These are phyloP conservation scores for Tupaia chinensis DNA, from an alignment of 2,113 vertebrate genomes.

Conservation along the genomic window DNA sequence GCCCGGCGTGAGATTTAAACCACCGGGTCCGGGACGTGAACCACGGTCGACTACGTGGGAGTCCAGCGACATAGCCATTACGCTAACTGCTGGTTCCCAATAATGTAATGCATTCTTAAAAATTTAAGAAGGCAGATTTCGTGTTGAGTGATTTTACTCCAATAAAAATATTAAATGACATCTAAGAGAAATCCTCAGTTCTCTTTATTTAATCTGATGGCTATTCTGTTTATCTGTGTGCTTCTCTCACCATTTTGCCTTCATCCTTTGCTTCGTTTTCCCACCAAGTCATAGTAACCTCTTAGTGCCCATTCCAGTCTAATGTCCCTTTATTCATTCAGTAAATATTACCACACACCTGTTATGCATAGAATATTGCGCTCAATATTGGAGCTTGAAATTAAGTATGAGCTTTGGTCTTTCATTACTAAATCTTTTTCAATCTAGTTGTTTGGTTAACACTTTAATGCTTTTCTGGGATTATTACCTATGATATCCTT, in stretches of 20 bases:
- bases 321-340: constrained; percentile 10
- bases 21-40: no score
- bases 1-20: no score
- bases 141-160: neutral
- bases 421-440: constrained; percentile 10
- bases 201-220: constrained; percentile 37
- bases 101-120: neutral
- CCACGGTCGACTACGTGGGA: no score
- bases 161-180: neutral
- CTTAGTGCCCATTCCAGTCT: neutral
- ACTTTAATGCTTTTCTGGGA: neutral
- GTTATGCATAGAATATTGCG: neutral
- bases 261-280: neutral
- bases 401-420: neutral
- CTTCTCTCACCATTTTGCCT: neutral
- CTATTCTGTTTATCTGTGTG: neutral
- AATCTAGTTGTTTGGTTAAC: neutral
- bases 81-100: neutral
- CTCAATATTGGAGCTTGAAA: neutral
- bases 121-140: neutral
- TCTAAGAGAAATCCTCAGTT: neutral
- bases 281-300: neutral
- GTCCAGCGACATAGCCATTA: no score
- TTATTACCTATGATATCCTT: neutral
- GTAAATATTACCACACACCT: neutral